Evolutionary conservation across 2,888 invertebrate species (phyloP), one percentile per base, ranked within the genome.

Genomic region (Xylocampa areola): DNA sequence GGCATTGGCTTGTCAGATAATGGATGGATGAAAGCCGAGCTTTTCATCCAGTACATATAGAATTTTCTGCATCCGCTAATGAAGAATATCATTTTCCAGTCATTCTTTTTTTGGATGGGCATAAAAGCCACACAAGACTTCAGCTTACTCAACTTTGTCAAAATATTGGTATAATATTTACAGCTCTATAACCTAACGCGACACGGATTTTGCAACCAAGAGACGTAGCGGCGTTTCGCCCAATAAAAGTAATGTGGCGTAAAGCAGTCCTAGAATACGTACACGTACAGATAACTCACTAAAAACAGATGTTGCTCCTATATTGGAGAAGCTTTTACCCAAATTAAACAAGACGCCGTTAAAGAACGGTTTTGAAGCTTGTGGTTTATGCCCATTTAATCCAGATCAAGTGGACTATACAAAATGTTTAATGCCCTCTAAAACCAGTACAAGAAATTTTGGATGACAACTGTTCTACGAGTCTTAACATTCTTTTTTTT

Each of bases 191-290:
- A 27, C 66, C 69, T 25, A 68, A 69, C 30, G 52, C 53, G n/a
- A 69, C 69, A 0, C 50, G 68, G 16, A 52, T 70, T 36, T 52
- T 70, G 23, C 68, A 73, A 48, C 68, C 73, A 43, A 72, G 70
- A 13, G 68, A 70, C 37, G n/a, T n/a, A n/a, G n/a, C n/a, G n/a
- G 74, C 60, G 7, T 72, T 74, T 59, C 55, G 60, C n/a, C 71
- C 68, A 25, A 48, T 71, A 30, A 64, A 71, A 64, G 53, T 54
- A 3, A 58, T 53, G 58, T 72, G 68, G 64, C 64, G 58, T 43
- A 71, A 71, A 63, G 58, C 71, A 30, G 63, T 68, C 36, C 50
- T 68, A 6, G 63, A 66, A 68, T 61, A n/a, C n/a, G n/a, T n/a
- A n/a, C 65, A 65, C 66, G 55, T n/a, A 63, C 57, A 52, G 43